Evolutionary conservation across 2,113 vertebrate genomes (phyloP).

Genomic region (Promerops cafer): DNA sequence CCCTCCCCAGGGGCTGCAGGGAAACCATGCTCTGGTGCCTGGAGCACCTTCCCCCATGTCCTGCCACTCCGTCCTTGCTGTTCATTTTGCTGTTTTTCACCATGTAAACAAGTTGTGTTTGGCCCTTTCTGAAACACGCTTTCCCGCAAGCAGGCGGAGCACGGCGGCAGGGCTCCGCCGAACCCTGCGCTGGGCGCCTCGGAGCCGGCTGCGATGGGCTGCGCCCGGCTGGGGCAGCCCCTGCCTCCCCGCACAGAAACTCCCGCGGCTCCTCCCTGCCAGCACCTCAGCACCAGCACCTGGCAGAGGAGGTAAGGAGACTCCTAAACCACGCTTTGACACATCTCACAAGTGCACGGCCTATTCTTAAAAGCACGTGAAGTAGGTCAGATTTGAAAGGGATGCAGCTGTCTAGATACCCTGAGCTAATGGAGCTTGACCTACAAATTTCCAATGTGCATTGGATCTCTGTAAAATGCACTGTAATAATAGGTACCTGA

Average conservation of each 20-base stretch:
- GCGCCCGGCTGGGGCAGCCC: rapidly evolving
- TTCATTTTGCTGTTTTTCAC: not conserved
- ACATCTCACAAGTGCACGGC: not conserved
- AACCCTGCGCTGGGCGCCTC: rapidly evolving
- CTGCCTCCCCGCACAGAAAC: rapidly evolving
- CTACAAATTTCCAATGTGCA: not conserved
- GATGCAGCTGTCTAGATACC: not conserved
- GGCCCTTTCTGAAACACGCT: rapidly evolving
- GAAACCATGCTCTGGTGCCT: not conserved
- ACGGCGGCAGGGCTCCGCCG: rapidly evolving
- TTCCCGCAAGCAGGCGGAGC: rapidly evolving
- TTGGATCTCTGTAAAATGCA: not conserved
- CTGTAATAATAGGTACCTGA: not conserved
- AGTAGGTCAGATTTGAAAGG: not conserved
- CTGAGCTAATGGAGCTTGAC: not conserved
- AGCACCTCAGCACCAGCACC: rapidly evolving
- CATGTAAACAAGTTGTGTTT: rapidly evolving
- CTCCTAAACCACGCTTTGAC: rapidly evolving
- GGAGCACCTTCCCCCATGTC: rapidly evolving
- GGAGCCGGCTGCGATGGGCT: rapidly evolving
- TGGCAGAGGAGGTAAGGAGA: not conserved
- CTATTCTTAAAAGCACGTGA: not conserved
- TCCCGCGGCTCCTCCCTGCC: not conserved
- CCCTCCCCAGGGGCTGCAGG: not conserved
- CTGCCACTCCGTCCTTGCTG: not conserved